These are phyloP conservation scores for Callospermophilus lateralis DNA, from an alignment of 2,113 vertebrate species.

Conservation along the genomic window DNA sequence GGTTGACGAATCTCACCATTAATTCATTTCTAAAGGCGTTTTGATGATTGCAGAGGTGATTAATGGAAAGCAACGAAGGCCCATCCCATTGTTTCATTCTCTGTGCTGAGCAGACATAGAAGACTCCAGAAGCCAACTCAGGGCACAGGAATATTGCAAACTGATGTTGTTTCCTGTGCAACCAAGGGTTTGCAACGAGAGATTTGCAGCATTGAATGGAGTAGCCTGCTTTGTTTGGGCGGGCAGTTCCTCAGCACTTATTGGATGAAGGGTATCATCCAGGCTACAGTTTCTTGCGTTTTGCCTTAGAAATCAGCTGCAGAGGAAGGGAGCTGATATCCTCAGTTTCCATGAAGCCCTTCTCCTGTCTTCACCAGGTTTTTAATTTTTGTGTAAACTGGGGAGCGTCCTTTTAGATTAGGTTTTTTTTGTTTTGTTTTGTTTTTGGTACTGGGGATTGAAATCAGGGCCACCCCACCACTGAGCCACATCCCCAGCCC, in stretches of 20 bases:
- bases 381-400: neutral
- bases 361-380: neutral
- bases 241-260: neutral
- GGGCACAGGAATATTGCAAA: conserved; percentile 69
- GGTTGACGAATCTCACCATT: conserved; percentile 10
- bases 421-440: too few relatives aligned
- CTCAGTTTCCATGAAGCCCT: neutral
- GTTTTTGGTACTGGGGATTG: too few relatives aligned
- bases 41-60: conserved; percentile 64
- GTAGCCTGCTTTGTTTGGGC: conserved; percentile 66
- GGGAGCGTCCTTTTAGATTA: neutral
- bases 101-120: conserved; percentile 6
- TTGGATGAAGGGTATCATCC: neutral
- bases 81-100: conserved; percentile 52
- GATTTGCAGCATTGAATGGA: conserved; percentile 25
- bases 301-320: neutral
- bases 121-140: conserved; percentile 66
- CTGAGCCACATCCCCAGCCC: too few relatives aligned
- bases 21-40: conserved; percentile 26
- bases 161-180: conserved; percentile 61
- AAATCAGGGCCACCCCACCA: too few relatives aligned
- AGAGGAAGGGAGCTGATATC: neutral
- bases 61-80: conserved; percentile 61
- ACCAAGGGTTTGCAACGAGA: conserved; percentile 59
- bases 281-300: conserved; percentile 27